These are phyloP conservation scores for Ochropacha duplaris DNA, from an alignment of 2,888 invertebrate species.

Conservation along the genomic window DNA sequence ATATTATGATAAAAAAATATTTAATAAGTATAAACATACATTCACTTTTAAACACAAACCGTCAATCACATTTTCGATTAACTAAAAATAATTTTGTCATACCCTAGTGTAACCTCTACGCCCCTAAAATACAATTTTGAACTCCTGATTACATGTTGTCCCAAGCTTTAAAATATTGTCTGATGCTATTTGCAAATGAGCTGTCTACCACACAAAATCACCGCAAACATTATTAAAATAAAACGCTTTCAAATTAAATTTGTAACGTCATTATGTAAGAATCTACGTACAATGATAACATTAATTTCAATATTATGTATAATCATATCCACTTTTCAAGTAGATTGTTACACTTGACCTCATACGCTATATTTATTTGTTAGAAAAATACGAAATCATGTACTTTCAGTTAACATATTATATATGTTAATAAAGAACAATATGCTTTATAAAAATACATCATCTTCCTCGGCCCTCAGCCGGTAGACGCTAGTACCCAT, in stretches of 20 bases:
- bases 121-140: constrained; percentile 16
- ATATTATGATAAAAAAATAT: constrained; percentile 50
- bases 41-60: constrained; percentile 63
- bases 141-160: constrained; percentile 12
- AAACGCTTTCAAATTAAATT: constrained; percentile 72
- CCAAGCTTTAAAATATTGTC: constrained; percentile 5
- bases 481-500: constrained; percentile 78
- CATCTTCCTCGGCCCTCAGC: constrained; percentile 65
- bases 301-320: constrained; percentile 55
- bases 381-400: constrained; percentile 82
- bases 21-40: constrained; percentile 50
- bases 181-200: constrained; percentile 15
- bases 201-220: constrained; percentile 31
- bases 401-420: constrained; percentile 81
- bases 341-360: constrained; percentile 67
- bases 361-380: constrained; percentile 70
- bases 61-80: constrained; percentile 65
- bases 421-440: constrained; percentile 82
- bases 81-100: constrained; percentile 32
- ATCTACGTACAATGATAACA: constrained; percentile 52
- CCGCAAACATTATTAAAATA: constrained; percentile 40
- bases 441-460: constrained; percentile 82
- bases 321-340: constrained; percentile 67
- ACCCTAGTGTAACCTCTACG: constrained; percentile 14
- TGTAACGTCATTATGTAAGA: constrained; percentile 57